Percentiles rank a stretch among this genome's conserved stretches.
phyloP scores from a whole-genome alignment of 2,113 vertebrate genomes.

The Mesoclemmys tuberculata region DNA sequence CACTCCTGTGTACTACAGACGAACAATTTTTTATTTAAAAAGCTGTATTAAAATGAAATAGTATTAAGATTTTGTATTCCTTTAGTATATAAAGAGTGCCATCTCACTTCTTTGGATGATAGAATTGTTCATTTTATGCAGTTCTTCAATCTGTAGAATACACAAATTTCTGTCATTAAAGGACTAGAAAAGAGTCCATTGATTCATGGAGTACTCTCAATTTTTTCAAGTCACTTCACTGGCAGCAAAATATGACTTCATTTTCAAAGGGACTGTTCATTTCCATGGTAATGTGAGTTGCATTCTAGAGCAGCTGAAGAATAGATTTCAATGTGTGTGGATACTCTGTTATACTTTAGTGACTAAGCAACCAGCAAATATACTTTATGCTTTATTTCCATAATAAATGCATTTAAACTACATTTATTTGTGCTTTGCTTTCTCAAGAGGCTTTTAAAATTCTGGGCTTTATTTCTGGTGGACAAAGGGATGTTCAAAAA shows the following conservation, averaged over 20 bases:
- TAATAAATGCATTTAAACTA: background rate
- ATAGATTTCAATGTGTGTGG: slow-evolving; percentile 50
- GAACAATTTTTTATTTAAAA: slow-evolving; percentile 7
- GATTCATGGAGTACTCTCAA: slow-evolving; percentile 34
- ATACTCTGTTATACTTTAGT: slow-evolving; percentile 52
- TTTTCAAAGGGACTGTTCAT: slow-evolving; percentile 64
- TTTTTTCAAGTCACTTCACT: slow-evolving; percentile 39
- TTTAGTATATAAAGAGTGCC: background rate
- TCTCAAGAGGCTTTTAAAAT: slow-evolving; percentile 12
- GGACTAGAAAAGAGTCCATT: slow-evolving; percentile 29
- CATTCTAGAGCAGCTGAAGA: slow-evolving; percentile 61
- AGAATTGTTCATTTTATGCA: slow-evolving; percentile 1
- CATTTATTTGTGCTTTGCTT: background rate
- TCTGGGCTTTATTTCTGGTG: background rate
- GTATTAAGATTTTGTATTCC: background rate
- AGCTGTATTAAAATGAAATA: background rate
- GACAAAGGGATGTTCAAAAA: background rate
- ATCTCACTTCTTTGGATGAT: background rate
- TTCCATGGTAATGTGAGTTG: slow-evolving; percentile 61
- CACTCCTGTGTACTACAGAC: background rate
- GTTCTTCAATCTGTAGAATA: background rate
- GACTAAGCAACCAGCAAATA: slow-evolving; percentile 50
- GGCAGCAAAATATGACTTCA: slow-evolving; percentile 61
- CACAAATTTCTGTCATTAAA: slow-evolving; percentile 26
- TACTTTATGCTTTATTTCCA: background rate